Base-by-base conservation (phyloP, 2,888 invertebrate genomes). In the Reticulitermes lucifugus region DNA sequence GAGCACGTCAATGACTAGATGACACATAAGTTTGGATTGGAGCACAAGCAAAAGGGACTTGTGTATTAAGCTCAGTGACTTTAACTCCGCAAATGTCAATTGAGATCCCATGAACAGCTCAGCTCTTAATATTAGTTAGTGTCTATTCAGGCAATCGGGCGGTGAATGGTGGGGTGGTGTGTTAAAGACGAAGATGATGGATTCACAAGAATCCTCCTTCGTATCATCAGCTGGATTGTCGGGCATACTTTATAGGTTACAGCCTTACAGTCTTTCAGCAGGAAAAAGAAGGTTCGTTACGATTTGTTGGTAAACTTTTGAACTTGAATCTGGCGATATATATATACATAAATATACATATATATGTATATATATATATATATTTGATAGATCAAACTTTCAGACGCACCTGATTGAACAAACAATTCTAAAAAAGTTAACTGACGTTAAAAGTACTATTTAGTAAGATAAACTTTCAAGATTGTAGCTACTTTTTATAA, bases 41-140 rank as follows among this genome's bases (percentile, higher is more conserved):
- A 9, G 9, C 25, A n/a, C 4, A 25, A 25, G 9, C 2, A 6
- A 25, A 65, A 7, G 12, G 65, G 25, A n/a, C 65, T 65, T n/a
- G 25, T 4, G 65, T n/a, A 25, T 12, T 65, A 25, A 65, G n/a
- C n/a, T n/a, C 65, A 7, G n/a, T 65, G 6, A n/a, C 25, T 10
- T 25, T 10, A 25, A 65, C 25, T 25, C 25, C 12, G 65, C 6
- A n/a, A 65, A 65, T 65, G n/a, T 25, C 25, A 65, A 9, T 65
- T 65, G 9, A n/a, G n/a, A 65, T 65, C 25, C 65, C 10, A 65
- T 65, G 65, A 65, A 65, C 65, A 65, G 65, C 65, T 65, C 65
- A 25, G 65, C 65, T 12, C 65, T 65, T 65, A 65, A 65, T n/a
- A n/a, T 2, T 65, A 25, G 65, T 65, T 65, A 25, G n/a, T n/a